These are phyloP conservation scores for Enteromius treurensis DNA, from an alignment of 2,797 vertebrate species.

Conservation along the genomic window DNA sequence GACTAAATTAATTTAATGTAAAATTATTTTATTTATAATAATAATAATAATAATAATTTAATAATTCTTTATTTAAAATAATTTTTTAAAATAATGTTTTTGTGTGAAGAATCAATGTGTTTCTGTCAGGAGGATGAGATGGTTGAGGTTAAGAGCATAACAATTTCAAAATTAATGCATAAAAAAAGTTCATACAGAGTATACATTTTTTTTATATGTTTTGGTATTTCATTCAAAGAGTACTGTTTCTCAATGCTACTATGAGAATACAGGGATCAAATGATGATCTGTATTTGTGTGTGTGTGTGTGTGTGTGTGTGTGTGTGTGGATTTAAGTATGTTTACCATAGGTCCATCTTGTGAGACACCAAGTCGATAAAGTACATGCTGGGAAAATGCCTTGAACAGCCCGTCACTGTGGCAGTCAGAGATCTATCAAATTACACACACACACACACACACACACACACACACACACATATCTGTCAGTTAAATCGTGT, in stretches of 20 bases:
- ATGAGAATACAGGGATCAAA: constrained; percentile 1
- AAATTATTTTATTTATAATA: neutral
- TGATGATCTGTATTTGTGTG: neutral
- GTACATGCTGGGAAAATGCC: constrained; percentile 94
- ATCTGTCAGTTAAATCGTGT: constrained; percentile 28
- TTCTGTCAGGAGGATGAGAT: neutral
- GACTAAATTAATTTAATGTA: neutral
- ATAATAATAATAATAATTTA: no score
- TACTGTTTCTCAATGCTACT: neutral
- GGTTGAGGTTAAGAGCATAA: neutral
- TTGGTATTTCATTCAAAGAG: neutral
- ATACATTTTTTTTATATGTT: neutral
- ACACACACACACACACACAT: constrained; percentile 32
- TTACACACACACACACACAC: constrained; percentile 55
- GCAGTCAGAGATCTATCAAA: constrained; percentile 91
- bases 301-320: neutral
- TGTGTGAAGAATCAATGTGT: neutral
- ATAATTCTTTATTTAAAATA: neutral
- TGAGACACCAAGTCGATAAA: constrained; percentile 86
- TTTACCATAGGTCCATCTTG: constrained; percentile 87
- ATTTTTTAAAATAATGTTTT: neutral
- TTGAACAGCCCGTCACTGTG: constrained; percentile 87
- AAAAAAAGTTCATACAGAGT: neutral
- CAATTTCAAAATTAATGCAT: neutral
- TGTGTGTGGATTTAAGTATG: neutral